A percentile compares a stretch with the other conserved stretches of the same genome.
phyloP scores from a whole-genome alignment of 1,140 invertebrate genomes.

The Drosophila sucinea region DNA sequence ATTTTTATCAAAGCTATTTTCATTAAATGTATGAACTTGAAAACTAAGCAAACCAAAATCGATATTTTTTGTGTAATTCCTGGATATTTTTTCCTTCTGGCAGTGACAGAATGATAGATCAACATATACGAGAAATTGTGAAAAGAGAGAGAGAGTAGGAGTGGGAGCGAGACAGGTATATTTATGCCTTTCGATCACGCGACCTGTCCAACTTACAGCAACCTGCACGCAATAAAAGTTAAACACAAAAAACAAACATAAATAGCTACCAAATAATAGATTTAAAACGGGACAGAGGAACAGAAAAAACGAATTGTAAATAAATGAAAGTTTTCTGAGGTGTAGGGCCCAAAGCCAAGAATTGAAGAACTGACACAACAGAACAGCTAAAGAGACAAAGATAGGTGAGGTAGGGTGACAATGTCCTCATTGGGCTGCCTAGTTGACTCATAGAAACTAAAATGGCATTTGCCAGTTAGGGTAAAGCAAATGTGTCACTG shows the following conservation, averaged over 20 bases:
- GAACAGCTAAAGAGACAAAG: neutral
- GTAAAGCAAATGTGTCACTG: constrained; percentile 15
- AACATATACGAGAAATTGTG: constrained; percentile 23
- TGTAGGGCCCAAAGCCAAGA: too few relatives aligned
- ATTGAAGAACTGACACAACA: neutral
- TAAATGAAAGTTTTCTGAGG: constrained; percentile 13
- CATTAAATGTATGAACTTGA: too few relatives aligned
- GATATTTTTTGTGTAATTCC: too few relatives aligned
- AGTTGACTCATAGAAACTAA: constrained; percentile 67
- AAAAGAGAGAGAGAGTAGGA: neutral
- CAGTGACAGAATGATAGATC: constrained; percentile 74
- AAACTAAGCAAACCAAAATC: too few relatives aligned
- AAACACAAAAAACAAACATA: constrained; percentile 36
- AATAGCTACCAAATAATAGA: constrained; percentile 20
- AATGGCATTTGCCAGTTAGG: constrained; percentile 42
- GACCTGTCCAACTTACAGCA: constrained; percentile 20
- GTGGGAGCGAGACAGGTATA: constrained; percentile 26
- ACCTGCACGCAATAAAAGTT: constrained; percentile 56
- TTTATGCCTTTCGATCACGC: constrained; percentile 63
- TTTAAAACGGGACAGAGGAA: constrained; percentile 2
- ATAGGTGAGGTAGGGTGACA: constrained; percentile 13
- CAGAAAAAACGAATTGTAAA: constrained; percentile 37
- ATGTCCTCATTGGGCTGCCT: constrained; percentile 32
- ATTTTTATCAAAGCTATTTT: too few relatives aligned
- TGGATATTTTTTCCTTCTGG: constrained; percentile 22